Evolutionary conservation across 2,113 vertebrate species (phyloP).

Genomic region (Grallaria varia): DNA sequence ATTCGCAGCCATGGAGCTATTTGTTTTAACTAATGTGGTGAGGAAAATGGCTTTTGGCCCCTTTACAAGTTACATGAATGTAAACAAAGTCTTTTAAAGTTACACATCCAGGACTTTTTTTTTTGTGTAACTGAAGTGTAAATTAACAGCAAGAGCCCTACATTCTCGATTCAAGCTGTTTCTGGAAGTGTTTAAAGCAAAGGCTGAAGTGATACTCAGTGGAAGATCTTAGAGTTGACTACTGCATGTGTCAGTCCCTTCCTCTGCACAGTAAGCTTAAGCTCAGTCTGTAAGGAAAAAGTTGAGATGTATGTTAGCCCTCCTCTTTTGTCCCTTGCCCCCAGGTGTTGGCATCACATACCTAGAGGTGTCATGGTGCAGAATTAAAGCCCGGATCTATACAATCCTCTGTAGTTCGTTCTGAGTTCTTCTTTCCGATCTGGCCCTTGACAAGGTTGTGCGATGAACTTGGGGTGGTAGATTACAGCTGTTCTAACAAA

Average conservation of each 20-base stretch:
- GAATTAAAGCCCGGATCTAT: background rate
- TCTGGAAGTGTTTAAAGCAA: background rate
- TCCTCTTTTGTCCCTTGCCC: background rate
- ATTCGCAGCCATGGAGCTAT: background rate
- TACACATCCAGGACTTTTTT: background rate
- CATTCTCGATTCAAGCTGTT: background rate
- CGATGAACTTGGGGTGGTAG: background rate
- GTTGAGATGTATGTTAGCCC: background rate
- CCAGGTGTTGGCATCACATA: background rate
- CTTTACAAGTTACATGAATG: background rate
- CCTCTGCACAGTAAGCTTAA: background rate
- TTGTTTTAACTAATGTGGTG: background rate
- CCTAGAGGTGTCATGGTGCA: fast-evolving
- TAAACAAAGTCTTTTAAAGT: background rate
- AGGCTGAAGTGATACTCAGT: background rate
- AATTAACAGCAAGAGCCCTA: background rate
- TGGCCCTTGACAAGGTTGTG: background rate
- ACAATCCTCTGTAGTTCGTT: background rate
- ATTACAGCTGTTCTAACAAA: background rate
- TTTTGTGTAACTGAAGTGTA: background rate
- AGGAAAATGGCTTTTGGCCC: background rate
- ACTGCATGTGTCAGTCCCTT: fast-evolving
- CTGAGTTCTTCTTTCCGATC: fast-evolving
- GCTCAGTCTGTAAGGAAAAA: background rate
- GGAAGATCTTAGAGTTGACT: background rate